phyloP scores from a whole-genome alignment of 2,888 invertebrate genomes.

The Zootermopsis nevadensis region DNA sequence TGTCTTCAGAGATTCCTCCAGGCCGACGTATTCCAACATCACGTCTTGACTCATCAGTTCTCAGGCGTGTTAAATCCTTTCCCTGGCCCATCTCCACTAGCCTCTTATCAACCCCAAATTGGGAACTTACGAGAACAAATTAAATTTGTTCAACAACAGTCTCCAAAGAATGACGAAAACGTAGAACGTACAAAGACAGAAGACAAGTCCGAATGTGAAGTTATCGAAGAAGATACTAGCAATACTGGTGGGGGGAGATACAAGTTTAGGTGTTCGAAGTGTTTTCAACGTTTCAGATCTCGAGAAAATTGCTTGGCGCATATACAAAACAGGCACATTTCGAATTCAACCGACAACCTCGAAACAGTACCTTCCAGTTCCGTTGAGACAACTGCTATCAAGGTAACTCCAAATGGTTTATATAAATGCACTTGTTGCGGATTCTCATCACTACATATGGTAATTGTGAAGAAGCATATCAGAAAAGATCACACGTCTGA shows the following conservation, averaged over 20 bases:
- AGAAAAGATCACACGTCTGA: slow-evolving; percentile 63
- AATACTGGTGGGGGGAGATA: slow-evolving; percentile 47
- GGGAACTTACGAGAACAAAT: neutral
- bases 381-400: slow-evolving; percentile 46
- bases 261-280: slow-evolving; percentile 58
- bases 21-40: slow-evolving; percentile 71
- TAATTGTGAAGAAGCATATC: slow-evolving; percentile 63
- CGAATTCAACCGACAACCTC: slow-evolving; percentile 38
- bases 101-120: neutral
- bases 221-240: slow-evolving; percentile 42
- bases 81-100: neutral
- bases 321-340: slow-evolving; percentile 58
- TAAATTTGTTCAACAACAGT: neutral
- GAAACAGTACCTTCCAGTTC: slow-evolving; percentile 42
- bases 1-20: slow-evolving; percentile 70
- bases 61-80: slow-evolving; percentile 57
- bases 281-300: slow-evolving; percentile 58
- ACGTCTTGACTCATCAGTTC: slow-evolving; percentile 71
- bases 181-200: neutral
- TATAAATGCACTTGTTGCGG: slow-evolving; percentile 60
- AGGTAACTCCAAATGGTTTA: slow-evolving; percentile 52
- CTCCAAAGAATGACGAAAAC: slow-evolving; percentile 26
- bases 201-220: slow-evolving; percentile 23
- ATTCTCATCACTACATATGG: slow-evolving; percentile 58
- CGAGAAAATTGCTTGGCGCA: slow-evolving; percentile 59